A percentile compares a stretch with the other conserved stretches of the same genome.
Evolutionary conservation across 2,888 invertebrate genomes (phyloP).

Genomic region (Philhelius pedissequus): DNA sequence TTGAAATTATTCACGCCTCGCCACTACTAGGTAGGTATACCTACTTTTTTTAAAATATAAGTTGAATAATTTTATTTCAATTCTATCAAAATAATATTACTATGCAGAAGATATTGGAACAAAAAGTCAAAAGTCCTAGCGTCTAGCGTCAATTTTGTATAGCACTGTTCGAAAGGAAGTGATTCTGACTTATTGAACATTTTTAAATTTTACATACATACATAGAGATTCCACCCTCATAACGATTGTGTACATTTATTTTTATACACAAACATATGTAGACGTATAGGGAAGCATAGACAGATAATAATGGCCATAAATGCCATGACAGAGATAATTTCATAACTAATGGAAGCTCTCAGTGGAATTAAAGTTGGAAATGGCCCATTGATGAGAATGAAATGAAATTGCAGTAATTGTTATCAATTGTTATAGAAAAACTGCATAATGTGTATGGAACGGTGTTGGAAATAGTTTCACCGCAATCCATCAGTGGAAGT

Average conservation of each 20-base stretch:
- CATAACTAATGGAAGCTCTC: not conserved
- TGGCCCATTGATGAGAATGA: constrained; percentile 12
- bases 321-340: constrained; percentile 16
- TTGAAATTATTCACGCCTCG: too few species aligned
- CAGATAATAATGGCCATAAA: constrained; percentile 15
- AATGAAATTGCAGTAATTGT: constrained; percentile 24
- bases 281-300: not conserved
- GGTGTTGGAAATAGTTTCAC: too few species aligned
- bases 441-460: too few species aligned
- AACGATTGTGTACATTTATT: not conserved
- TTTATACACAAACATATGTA: not conserved
- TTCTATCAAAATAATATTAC: too few species aligned
- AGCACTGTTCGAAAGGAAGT: not conserved
- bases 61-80: too few species aligned
- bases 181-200: constrained; percentile 6
- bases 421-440: not conserved
- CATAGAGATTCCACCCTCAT: not conserved
- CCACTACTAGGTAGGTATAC: too few species aligned
- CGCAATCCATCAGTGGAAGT: too few species aligned
- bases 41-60: too few species aligned
- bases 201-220: too few species aligned
- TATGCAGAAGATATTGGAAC: too few species aligned
- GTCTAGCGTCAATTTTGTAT: too few species aligned
- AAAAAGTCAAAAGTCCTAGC: too few species aligned
- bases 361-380: constrained; percentile 14